Percentiles rank a stretch among this genome's conserved stretches.
These are phyloP conservation scores for Eclectus roratus DNA, from an alignment of 2,113 vertebrate species.

Conservation along the genomic window DNA sequence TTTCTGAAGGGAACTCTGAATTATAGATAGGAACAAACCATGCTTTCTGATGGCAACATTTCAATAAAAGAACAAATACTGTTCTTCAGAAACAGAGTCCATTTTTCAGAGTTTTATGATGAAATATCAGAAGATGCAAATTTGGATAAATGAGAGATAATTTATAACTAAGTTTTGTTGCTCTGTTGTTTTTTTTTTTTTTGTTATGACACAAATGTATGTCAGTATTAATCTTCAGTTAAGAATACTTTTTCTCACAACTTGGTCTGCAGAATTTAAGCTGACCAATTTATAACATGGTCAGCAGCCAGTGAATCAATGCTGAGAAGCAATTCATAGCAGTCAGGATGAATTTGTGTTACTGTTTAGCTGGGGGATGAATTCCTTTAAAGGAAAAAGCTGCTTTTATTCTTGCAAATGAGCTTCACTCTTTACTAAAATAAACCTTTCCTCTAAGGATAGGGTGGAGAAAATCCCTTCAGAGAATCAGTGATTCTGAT, in stretches of 20 bases:
- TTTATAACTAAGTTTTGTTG: not conserved
- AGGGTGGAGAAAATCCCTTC: not conserved
- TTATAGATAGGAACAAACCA: slow-evolving; percentile 68
- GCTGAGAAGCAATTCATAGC: not conserved
- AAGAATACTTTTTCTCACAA: not conserved
- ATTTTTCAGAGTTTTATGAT: not conserved
- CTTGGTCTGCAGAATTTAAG: not conserved
- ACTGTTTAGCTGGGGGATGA: not conserved
- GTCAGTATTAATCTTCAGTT: not conserved
- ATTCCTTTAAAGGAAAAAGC: not conserved
- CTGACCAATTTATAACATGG: not conserved
- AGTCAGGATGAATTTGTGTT: slow-evolving; percentile 25
- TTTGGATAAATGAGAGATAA: not conserved
- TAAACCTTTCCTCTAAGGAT: not conserved
- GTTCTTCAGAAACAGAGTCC: not conserved
- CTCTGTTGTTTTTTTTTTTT: not conserved
- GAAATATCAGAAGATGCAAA: not conserved
- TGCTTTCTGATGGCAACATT: slow-evolving; percentile 43
- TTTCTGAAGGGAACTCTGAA: slow-evolving; percentile 57
- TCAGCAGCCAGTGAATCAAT: not conserved
- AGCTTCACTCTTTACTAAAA: not conserved
- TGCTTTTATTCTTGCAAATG: not conserved
- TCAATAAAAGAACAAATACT: not conserved
- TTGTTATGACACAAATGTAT: not conserved
- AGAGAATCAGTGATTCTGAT: slow-evolving; percentile 1